phyloP scores from a whole-genome alignment of 2,113 vertebrate species.

The Corydoras sp. region DNA sequence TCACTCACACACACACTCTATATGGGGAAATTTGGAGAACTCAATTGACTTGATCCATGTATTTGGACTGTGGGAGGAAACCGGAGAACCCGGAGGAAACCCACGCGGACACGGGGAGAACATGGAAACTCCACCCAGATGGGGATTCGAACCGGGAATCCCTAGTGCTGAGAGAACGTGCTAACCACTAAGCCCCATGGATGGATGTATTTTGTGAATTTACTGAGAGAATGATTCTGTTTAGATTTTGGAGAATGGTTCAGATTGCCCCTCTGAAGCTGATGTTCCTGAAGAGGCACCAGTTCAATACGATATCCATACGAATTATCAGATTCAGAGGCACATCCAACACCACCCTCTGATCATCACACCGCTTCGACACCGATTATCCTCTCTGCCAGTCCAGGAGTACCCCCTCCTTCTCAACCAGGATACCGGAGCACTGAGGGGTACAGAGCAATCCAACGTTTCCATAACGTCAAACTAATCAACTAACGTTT shows the following conservation, averaged over 20 bases:
- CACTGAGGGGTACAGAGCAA: conserved; percentile 43
- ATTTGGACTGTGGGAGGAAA: too few relatives aligned
- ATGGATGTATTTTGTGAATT: background rate
- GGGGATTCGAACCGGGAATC: too few relatives aligned
- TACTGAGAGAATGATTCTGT: background rate
- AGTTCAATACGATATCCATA: background rate
- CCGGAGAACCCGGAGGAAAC: too few relatives aligned
- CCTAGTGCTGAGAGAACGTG: too few relatives aligned
- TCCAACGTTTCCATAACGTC: too few relatives aligned
- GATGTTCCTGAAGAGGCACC: conserved; percentile 6
- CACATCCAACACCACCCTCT: background rate
- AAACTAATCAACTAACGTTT: too few relatives aligned
- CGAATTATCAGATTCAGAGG: conserved; percentile 1
- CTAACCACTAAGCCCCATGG: background rate
- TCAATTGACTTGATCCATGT: too few relatives aligned
- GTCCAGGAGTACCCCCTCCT: conserved; percentile 41
- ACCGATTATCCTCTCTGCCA: conserved; percentile 30
- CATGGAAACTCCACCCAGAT: too few relatives aligned
- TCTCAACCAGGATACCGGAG: conserved; percentile 38
- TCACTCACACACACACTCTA: too few relatives aligned
- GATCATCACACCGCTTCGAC: conserved; percentile 20
- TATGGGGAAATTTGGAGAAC: too few relatives aligned
- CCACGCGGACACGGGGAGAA: too few relatives aligned
- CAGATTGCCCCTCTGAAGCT: conserved; percentile 13
- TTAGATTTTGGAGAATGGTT: background rate